Conservation (phyloP, 2,113 vertebrate genomes). For the Calyptommatus sinebrachiatus region DNA sequence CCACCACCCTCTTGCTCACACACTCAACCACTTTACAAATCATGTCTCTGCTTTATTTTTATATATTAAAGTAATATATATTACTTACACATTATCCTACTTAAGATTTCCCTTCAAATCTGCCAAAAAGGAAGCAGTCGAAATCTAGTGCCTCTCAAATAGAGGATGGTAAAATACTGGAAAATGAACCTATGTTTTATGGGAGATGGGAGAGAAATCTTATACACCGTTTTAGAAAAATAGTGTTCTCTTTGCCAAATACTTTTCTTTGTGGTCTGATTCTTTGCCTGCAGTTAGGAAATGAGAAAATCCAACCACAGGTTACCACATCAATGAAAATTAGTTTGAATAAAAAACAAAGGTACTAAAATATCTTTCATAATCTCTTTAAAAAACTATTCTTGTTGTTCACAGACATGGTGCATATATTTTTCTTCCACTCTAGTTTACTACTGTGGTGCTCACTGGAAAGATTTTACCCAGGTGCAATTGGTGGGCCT, state of each 20-base stretch:
- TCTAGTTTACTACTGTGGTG: no score
- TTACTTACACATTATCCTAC: neutral
- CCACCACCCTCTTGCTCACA: neutral
- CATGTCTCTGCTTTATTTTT: neutral
- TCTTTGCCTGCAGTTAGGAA: neutral
- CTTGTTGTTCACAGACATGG: neutral
- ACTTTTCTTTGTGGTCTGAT: neutral
- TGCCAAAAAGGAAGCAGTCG: no score
- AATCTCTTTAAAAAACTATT: neutral
- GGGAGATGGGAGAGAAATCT: no score
- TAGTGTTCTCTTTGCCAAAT: neutral
- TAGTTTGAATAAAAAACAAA: neutral
- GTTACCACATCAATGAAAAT: neutral
- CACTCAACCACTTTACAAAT: no score
- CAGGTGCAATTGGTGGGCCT: no score
- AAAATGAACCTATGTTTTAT: neutral
- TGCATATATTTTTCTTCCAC: neutral
- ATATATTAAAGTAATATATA: neutral
- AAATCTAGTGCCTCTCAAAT: neutral
- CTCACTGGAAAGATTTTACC: neutral
- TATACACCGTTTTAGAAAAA: neutral
- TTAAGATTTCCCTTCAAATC: neutral
- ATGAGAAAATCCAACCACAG: neutral
- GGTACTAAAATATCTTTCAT: neutral
- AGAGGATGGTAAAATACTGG: neutral